Percentiles rank a stretch among this genome's conserved stretches.
These are phyloP conservation scores for Periophthalmodon schlosseri DNA, from an alignment of 2,113 vertebrate species.

Conservation along the genomic window DNA sequence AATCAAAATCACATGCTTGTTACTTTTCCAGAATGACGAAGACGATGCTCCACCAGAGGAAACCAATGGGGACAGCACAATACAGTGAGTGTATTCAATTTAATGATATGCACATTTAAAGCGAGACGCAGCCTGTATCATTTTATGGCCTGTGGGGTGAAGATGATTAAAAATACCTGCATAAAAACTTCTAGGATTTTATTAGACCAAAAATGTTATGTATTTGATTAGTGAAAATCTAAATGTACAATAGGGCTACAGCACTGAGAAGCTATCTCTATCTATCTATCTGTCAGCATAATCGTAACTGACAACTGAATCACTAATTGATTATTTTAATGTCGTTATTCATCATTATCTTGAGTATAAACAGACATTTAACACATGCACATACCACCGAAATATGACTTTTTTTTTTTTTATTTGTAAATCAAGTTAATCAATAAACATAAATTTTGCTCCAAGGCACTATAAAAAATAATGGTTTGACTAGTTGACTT, in stretches of 20 bases:
- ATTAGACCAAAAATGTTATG: neutral
- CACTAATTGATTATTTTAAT: neutral
- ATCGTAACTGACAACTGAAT: neutral
- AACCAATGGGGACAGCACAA: conserved; percentile 25
- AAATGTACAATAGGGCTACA: neutral
- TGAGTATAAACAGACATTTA: neutral
- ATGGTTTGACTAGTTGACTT: no score
- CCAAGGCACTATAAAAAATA: no score
- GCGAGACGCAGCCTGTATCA: neutral
- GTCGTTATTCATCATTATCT: neutral
- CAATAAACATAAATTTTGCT: no score
- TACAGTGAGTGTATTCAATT: conserved; percentile 44
- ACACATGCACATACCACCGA: no score
- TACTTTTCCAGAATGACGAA: conserved; percentile 66
- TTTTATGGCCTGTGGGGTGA: neutral
- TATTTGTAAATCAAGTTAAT: neutral
- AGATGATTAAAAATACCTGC: neutral
- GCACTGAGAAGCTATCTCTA: neutral
- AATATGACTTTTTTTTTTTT: no score
- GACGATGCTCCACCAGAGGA: conserved; percentile 43
- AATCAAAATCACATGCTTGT: neutral
- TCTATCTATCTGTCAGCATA: neutral
- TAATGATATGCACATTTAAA: neutral
- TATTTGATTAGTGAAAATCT: neutral
- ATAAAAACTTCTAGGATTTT: neutral